Percentiles rank a stretch among this genome's conserved stretches.
phyloP scores from a whole-genome alignment of 2,797 vertebrate species.

The Sebastes ruberrimus region DNA sequence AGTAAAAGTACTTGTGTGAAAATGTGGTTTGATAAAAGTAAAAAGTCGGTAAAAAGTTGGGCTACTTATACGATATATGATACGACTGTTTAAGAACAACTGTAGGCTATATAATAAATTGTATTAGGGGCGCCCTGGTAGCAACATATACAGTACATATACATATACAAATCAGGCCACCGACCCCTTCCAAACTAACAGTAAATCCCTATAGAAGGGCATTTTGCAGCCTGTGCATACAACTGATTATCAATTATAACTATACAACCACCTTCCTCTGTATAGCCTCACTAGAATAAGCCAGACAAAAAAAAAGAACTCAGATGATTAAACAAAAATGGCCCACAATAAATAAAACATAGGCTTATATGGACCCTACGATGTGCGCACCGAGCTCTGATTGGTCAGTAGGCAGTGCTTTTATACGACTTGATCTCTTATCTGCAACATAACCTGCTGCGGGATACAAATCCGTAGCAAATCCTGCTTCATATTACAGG shows the following conservation, averaged over 20 bases:
- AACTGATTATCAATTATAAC: not conserved
- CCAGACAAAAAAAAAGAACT: not conserved
- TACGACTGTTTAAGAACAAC: too few species aligned
- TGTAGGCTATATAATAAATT: not conserved
- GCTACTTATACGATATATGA: too few species aligned
- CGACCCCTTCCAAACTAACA: not conserved
- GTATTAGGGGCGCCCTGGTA: not conserved
- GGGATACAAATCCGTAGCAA: too few species aligned
- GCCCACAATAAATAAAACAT: not conserved
- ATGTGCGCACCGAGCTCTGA: too few species aligned
- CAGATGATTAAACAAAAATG: not conserved
- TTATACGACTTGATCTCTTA: too few species aligned
- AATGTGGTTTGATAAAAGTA: not conserved
- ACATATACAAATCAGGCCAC: not conserved
- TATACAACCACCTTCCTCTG: not conserved
- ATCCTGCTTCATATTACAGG: too few species aligned
- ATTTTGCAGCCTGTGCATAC: not conserved
- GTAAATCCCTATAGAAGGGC: not conserved
- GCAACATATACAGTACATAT: not conserved
- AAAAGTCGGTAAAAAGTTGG: too few species aligned
- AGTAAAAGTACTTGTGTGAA: not conserved
- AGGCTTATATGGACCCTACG: not conserved
- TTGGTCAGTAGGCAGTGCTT: too few species aligned
- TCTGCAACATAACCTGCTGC: not conserved
- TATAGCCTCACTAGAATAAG: not conserved